Percentiles rank a stretch among this genome's conserved stretches.
Conservation (phyloP, 1,140 invertebrate species). For the Ladona fulva region DNA sequence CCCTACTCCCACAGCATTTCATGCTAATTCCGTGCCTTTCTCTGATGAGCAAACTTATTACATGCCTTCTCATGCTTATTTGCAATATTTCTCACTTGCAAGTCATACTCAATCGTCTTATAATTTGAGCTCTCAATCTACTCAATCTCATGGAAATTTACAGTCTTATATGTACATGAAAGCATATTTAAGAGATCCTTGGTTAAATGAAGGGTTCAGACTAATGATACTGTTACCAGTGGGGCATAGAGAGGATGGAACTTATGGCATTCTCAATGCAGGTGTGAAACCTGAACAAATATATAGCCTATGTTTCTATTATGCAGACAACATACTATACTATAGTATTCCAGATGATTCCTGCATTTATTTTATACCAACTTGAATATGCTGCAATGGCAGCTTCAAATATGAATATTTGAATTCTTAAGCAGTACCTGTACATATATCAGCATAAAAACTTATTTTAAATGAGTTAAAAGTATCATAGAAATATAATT, state of each 20-base stretch:
- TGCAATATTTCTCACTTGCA: not conserved
- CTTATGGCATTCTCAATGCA: not conserved
- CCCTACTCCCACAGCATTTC: not conserved
- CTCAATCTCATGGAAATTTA: not conserved
- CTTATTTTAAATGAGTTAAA: too few species aligned
- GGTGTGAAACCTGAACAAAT: not conserved
- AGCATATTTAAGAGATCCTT: not conserved
- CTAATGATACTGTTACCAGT: not conserved
- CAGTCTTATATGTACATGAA: not conserved
- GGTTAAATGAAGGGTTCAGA: not conserved
- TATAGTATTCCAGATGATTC: not conserved
- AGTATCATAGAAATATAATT: too few species aligned
- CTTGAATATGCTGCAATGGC: too few species aligned
- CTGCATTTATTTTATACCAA: too few species aligned
- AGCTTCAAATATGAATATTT: too few species aligned
- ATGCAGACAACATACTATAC: not conserved
- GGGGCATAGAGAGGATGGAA: not conserved
- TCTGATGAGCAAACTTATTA: not conserved
- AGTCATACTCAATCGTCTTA: not conserved
- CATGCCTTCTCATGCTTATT: not conserved
- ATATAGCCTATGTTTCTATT: not conserved
- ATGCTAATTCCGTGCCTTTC: not conserved
- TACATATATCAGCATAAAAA: too few species aligned
- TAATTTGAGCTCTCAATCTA: not conserved
- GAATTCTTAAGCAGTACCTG: too few species aligned